These are phyloP conservation scores for Malurus splendens DNA, from an alignment of 2,797 vertebrate species.

Conservation along the genomic window DNA sequence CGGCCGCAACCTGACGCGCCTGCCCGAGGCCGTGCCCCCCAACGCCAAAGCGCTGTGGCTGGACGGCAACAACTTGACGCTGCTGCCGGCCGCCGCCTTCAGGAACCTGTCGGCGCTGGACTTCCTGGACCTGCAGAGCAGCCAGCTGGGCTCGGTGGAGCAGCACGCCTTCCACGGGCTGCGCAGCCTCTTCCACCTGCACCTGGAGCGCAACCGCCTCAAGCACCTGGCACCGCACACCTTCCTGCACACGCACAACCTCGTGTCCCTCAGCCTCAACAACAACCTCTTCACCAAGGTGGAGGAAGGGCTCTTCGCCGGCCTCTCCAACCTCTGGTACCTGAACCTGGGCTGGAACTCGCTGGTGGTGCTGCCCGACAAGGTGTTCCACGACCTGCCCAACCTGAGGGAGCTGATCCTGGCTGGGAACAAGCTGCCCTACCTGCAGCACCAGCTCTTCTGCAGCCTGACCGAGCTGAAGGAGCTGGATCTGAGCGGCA, in stretches of 20 bases:
- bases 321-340: conserved; percentile 89
- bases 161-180: conserved; percentile 84
- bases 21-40: conserved; percentile 76
- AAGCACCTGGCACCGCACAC: conserved; percentile 72
- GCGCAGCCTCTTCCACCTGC: conserved; percentile 80
- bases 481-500: conserved; percentile 89
- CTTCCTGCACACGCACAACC: conserved; percentile 83
- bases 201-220: conserved; percentile 87
- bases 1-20: conserved; percentile 76
- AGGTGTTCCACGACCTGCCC: conserved; percentile 81
- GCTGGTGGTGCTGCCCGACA: conserved; percentile 85
- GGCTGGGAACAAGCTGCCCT: conserved; percentile 88
- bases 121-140: conserved; percentile 90
- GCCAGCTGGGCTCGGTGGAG: conserved; percentile 78
- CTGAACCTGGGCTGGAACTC: conserved; percentile 94
- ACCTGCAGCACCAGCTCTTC: conserved; percentile 89
- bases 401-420: conserved; percentile 87
- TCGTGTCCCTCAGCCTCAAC: conserved; percentile 86
- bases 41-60: conserved; percentile 85
- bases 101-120: conserved; percentile 82
- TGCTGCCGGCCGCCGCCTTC: conserved; percentile 76
- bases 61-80: conserved; percentile 85
- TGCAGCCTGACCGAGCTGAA: conserved; percentile 86
- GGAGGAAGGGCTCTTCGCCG: conserved; percentile 86
- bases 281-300: conserved; percentile 87